Percentiles rank a stretch among this genome's conserved stretches.
Conservation (phyloP, 2,797 vertebrate genomes). For the Characodon lateralis region DNA sequence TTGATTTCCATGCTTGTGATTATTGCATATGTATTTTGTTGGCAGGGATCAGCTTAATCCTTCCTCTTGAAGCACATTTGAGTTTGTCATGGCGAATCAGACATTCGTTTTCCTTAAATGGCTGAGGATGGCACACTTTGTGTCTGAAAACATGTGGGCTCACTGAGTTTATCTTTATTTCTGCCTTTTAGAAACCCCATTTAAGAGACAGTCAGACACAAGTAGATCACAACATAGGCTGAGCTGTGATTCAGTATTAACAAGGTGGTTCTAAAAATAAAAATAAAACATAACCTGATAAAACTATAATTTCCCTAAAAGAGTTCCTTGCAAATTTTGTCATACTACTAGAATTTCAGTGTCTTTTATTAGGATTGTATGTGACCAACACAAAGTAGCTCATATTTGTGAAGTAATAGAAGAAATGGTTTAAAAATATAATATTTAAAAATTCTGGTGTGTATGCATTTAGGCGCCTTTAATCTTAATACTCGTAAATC, state of each 20-base stretch:
- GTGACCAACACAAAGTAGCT: too few relatives aligned
- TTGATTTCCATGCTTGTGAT: constrained; percentile 59
- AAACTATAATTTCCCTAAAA: background rate
- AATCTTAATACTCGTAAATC: too few relatives aligned
- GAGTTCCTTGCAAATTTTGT: background rate
- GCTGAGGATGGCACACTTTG: constrained; percentile 24
- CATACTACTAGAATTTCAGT: too few relatives aligned
- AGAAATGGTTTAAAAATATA: too few relatives aligned
- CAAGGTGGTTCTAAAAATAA: background rate
- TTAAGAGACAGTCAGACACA: too few relatives aligned
- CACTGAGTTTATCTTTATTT: constrained; percentile 3
- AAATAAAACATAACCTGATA: background rate
- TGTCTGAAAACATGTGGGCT: constrained; percentile 6
- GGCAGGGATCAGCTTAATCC: constrained; percentile 58
- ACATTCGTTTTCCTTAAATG: constrained; percentile 36
- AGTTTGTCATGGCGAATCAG: constrained; percentile 43
- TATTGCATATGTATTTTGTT: constrained; percentile 57
- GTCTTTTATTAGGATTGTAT: too few relatives aligned
- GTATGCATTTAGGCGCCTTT: too few relatives aligned
- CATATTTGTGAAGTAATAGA: too few relatives aligned
- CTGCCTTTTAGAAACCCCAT: background rate
- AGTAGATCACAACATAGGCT: too few relatives aligned
- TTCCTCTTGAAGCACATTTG: constrained; percentile 47
- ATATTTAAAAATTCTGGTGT: too few relatives aligned
- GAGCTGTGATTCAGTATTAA: background rate